Evolutionary conservation across 2,797 vertebrate species (phyloP).

Genomic region (Poecilia picta): DNA sequence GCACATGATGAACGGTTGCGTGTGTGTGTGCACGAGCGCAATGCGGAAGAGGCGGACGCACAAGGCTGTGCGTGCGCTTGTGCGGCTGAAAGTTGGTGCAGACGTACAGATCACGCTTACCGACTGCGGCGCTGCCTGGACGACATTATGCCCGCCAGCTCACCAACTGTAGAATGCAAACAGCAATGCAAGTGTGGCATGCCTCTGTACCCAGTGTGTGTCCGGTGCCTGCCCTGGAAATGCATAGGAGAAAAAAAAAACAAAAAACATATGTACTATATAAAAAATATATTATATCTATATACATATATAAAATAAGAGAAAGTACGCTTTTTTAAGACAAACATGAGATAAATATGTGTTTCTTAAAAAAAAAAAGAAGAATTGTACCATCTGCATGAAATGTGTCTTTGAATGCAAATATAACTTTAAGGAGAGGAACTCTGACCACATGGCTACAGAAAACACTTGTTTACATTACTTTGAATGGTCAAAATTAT

Average conservation of each 20-base stretch:
- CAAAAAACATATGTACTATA: conserved; percentile 38
- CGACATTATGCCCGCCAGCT: conserved; percentile 86
- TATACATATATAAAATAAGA: conserved; percentile 55
- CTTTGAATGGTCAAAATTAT: conserved; percentile 32
- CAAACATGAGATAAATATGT: conserved; percentile 86
- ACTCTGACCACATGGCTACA: conserved; percentile 72
- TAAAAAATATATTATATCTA: conserved; percentile 49
- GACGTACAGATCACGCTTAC: conserved; percentile 47
- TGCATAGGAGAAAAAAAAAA: conserved; percentile 72
- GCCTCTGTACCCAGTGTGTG: conserved; percentile 88
- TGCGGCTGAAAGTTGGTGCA: conserved; percentile 47
- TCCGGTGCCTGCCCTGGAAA: conserved; percentile 89
- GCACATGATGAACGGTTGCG: conserved; percentile 23
- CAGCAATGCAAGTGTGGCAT: conserved; percentile 92
- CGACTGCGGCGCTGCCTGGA: conserved; percentile 76
- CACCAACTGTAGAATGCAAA: conserved; percentile 92
- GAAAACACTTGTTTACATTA: conserved; percentile 41
- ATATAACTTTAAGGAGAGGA: conserved; percentile 78
- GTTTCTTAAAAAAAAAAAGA: conserved; percentile 82
- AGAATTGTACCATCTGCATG: conserved; percentile 91
- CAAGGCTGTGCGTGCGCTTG: background rate
- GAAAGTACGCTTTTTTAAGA: conserved; percentile 86
- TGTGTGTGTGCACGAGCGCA: conserved; percentile 14
- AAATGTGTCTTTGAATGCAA: conserved; percentile 84
- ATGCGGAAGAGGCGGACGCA: conserved; percentile 4